A percentile compares a stretch with the other conserved stretches of the same genome.
These are phyloP conservation scores for Embidobia sp. DNA, from an alignment of 2,888 invertebrate genomes.

Conservation along the genomic window DNA sequence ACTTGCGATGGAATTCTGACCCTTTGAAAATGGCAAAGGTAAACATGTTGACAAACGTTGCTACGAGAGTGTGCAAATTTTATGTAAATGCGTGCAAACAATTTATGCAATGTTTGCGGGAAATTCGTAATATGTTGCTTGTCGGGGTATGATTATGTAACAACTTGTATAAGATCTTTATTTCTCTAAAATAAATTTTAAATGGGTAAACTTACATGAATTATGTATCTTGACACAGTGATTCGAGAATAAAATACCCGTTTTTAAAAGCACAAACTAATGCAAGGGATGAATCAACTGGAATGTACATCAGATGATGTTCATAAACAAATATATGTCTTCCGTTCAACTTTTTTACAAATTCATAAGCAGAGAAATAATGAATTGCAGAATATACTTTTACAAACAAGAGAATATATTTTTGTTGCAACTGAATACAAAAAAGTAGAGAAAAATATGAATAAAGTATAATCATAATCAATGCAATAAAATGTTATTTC, in stretches of 20 bases:
- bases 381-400: too few species aligned
- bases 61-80: conserved; percentile 42
- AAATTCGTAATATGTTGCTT: conserved; percentile 43
- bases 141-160: conserved; percentile 41
- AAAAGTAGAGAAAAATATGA: too few species aligned
- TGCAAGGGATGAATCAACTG: too few species aligned
- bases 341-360: too few species aligned
- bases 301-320: too few species aligned
- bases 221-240: conserved; percentile 13
- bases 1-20: background rate
- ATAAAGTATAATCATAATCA: background rate
- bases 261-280: too few species aligned
- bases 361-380: too few species aligned
- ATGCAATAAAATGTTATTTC: too few species aligned
- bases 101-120: conserved; percentile 52
- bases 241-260: too few species aligned
- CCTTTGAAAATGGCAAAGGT: conserved; percentile 18
- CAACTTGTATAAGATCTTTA: conserved; percentile 48
- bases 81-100: conserved; percentile 49
- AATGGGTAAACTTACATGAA: conserved; percentile 31
- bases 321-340: too few species aligned
- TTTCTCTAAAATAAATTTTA: conserved; percentile 41
- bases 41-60: conserved; percentile 44
- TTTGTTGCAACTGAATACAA: conserved; percentile 3
- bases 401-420: too few species aligned